Conservation (phyloP, 2,113 vertebrate genomes). For the Grammomys surdaster region DNA sequence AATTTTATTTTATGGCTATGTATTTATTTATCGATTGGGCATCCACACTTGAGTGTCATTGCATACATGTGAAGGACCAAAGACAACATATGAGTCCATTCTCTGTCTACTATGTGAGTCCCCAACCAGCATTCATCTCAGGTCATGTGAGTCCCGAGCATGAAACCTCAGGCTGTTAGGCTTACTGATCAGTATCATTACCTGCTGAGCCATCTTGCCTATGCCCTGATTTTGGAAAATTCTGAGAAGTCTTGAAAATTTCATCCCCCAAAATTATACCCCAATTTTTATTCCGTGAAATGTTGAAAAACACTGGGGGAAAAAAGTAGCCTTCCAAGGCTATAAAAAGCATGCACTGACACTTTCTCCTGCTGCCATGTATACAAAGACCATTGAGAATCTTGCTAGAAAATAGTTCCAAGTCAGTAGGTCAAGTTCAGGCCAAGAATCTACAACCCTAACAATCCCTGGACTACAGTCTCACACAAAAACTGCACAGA, state of each 20-base stretch:
- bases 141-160: neutral
- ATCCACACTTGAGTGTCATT: too few relatives aligned
- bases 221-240: neutral
- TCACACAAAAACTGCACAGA: neutral
- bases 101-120: neutral
- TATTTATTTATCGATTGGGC: too few relatives aligned
- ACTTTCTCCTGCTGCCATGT: neutral
- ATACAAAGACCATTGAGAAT: neutral
- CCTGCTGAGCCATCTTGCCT: neutral
- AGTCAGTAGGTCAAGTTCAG: neutral
- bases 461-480: neutral
- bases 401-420: neutral
- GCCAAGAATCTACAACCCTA: neutral
- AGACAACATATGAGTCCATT: neutral
- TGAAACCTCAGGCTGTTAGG: neutral
- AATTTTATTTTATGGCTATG: neutral
- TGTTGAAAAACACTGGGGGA: neutral
- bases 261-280: neutral
- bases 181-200: neutral
- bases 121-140: neutral
- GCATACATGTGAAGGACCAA: neutral
- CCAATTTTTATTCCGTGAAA: neutral
- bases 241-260: neutral
- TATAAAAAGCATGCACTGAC: neutral
- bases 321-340: constrained; percentile 14